Percentiles rank a stretch among this genome's conserved stretches.
phyloP scores from a whole-genome alignment of 2,113 vertebrate species.

The Catagonus wagneri region DNA sequence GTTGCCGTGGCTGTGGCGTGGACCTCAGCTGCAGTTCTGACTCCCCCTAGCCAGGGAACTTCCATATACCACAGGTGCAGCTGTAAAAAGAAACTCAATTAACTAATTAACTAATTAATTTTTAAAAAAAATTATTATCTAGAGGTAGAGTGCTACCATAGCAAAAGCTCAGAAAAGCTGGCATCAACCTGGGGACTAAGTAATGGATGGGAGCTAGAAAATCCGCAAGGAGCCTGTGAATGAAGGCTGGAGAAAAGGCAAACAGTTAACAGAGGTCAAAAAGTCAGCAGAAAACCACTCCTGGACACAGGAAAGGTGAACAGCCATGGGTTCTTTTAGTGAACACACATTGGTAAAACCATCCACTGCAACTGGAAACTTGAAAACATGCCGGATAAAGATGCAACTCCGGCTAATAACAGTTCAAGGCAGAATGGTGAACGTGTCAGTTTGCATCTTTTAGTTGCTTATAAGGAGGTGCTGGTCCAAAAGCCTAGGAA shows the following conservation, averaged over 20 bases:
- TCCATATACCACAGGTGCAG: too few relatives aligned
- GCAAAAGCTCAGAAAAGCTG: neutral
- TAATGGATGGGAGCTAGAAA: neutral
- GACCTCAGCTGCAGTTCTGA: too few relatives aligned
- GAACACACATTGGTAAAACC: neutral
- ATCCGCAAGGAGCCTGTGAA: neutral
- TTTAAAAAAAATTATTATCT: neutral
- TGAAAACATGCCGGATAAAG: neutral
- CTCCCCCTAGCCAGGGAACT: too few relatives aligned
- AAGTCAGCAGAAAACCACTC: neutral
- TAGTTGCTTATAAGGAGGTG: neutral
- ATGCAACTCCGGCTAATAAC: neutral
- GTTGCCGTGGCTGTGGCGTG: too few relatives aligned
- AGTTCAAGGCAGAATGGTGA: neutral
- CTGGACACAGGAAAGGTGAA: neutral
- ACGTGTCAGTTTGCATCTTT: neutral
- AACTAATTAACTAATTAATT: too few relatives aligned
- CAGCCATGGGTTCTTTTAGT: neutral
- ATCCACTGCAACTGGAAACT: neutral
- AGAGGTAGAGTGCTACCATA: neutral
- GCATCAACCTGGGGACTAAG: neutral
- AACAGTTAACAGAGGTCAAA: neutral
- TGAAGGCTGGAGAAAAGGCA: neutral
- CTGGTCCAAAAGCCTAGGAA: neutral
- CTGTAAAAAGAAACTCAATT: too few relatives aligned